Percentiles rank a stretch among this genome's conserved stretches.
These are phyloP conservation scores for Lepus americanus DNA, from an alignment of 2,113 vertebrate species.

Conservation along the genomic window DNA sequence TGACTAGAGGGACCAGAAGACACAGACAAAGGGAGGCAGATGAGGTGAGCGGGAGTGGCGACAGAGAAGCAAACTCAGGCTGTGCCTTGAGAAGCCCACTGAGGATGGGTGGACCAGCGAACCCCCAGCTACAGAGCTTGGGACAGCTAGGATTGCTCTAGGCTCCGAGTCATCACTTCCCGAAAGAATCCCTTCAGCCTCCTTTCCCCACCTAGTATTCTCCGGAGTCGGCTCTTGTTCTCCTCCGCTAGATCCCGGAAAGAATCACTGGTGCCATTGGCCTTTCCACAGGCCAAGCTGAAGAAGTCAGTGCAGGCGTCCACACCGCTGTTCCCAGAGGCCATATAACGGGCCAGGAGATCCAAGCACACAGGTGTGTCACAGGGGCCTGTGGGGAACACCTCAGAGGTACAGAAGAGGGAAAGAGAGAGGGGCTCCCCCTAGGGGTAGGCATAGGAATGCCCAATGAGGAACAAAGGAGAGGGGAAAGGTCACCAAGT, in stretches of 20 bases:
- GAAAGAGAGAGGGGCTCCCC: background rate
- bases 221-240: conserved; percentile 85
- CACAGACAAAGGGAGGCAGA: too few relatives aligned
- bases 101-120: background rate
- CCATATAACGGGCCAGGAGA: conserved; percentile 76
- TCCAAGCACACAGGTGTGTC: conserved; percentile 61
- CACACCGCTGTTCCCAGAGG: conserved; percentile 82
- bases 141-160: background rate
- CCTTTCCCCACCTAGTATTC: conserved; percentile 86
- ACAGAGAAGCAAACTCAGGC: background rate
- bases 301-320: conserved; percentile 88
- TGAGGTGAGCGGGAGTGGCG: background rate
- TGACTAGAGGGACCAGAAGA: background rate
- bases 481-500: background rate
- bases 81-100: background rate
- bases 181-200: background rate
- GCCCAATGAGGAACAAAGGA: background rate
- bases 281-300: conserved; percentile 84
- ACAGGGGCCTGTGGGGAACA: conserved; percentile 81
- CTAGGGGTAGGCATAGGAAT: background rate
- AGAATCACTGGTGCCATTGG: conserved; percentile 52
- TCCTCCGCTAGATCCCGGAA: conserved; percentile 85
- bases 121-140: background rate
- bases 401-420: background rate
- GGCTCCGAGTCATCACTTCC: background rate